Conservation (phyloP, 2,888 invertebrate species). For the Synergus laeviventris region DNA sequence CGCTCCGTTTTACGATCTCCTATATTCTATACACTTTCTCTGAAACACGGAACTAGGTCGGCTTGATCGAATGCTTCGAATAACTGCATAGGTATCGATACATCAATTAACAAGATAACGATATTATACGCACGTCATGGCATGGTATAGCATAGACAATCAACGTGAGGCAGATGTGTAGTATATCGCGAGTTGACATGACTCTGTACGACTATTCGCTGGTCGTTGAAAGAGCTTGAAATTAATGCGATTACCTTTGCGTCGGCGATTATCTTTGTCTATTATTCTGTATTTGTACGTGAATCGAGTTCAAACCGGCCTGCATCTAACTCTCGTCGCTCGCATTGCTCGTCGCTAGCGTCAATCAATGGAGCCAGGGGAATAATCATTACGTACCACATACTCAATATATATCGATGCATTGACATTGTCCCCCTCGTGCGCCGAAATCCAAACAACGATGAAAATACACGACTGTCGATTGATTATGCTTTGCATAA, state of each 20-base stretch:
- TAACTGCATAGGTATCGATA: slow-evolving; percentile 36
- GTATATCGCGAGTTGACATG: slow-evolving; percentile 47
- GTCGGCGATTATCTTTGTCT: slow-evolving; percentile 50
- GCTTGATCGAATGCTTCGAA: slow-evolving; percentile 34
- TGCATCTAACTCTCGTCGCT: slow-evolving; percentile 41
- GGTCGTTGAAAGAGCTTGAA: slow-evolving; percentile 53
- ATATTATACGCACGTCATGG: slow-evolving; percentile 38
- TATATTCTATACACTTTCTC: slow-evolving; percentile 17
- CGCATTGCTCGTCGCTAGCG: slow-evolving; percentile 45
- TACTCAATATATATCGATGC: slow-evolving; percentile 43
- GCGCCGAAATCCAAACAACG: slow-evolving; percentile 65
- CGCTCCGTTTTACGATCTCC: neutral
- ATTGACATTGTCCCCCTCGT: slow-evolving; percentile 47
- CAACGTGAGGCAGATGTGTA: slow-evolving; percentile 14
- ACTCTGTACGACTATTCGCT: slow-evolving; percentile 47
- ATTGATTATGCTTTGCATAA: slow-evolving; percentile 63
- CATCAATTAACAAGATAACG: slow-evolving; percentile 46
- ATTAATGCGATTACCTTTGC: slow-evolving; percentile 55
- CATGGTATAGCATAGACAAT: neutral
- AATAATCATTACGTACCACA: slow-evolving; percentile 63
- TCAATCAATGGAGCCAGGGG: slow-evolving; percentile 57
- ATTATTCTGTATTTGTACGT: slow-evolving; percentile 49
- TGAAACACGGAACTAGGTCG: slow-evolving; percentile 11
- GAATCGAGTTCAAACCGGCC: slow-evolving; percentile 48
- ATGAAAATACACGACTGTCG: slow-evolving; percentile 61